A percentile compares a stretch with the other conserved stretches of the same genome.
Conservation (phyloP, 2,113 vertebrate species). For the Alethe castanea region DNA sequence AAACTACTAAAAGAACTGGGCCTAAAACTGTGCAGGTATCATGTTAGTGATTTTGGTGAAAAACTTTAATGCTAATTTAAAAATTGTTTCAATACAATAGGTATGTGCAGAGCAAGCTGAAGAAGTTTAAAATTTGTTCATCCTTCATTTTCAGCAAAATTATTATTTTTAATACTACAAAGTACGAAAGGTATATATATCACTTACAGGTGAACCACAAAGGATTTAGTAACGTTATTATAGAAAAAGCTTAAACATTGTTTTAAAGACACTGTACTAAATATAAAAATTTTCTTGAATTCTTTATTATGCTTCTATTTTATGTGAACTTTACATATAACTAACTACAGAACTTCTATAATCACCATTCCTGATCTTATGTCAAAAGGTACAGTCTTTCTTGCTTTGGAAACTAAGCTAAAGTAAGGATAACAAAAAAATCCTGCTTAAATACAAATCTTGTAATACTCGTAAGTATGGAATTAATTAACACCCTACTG, state of each 20-base stretch:
- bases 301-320: background rate
- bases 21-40: background rate
- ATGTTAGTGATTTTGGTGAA: background rate
- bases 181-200: background rate
- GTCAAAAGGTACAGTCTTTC: background rate
- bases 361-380: background rate
- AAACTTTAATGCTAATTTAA: background rate
- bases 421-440: background rate
- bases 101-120: background rate
- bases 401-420: background rate
- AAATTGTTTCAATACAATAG: background rate
- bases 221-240: background rate
- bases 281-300: background rate
- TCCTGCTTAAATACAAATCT: background rate
- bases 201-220: background rate
- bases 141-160: background rate
- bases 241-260: background rate
- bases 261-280: background rate
- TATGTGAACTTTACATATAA: background rate
- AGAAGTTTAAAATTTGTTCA: background rate
- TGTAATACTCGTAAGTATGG: accelerated
- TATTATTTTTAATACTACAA: background rate
- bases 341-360: background rate
- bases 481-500: background rate
- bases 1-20: background rate